Percentiles rank a stretch among this genome's conserved stretches.
phyloP scores from a whole-genome alignment of 2,888 invertebrate species.

The Synergus umbraculus region DNA sequence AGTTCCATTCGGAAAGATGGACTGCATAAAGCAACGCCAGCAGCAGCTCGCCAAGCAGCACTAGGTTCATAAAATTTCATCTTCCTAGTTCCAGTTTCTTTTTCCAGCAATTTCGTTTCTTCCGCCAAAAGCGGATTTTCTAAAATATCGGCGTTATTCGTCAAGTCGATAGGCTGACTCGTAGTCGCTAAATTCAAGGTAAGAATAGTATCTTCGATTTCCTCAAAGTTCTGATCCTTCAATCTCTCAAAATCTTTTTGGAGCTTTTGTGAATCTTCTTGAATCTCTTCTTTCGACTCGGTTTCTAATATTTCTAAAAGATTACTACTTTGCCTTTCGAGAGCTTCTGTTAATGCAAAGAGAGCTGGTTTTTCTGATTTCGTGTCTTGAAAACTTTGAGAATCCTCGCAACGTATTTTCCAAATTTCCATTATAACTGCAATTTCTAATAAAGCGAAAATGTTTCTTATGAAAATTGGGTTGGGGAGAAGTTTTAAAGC shows the following conservation, averaged over 20 bases:
- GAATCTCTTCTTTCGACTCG: neutral
- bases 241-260: constrained; percentile 14
- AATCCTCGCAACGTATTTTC: constrained; percentile 74
- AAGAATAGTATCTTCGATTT: neutral
- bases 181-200: neutral
- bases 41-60: constrained; percentile 72
- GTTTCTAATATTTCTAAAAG: constrained; percentile 21
- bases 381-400: constrained; percentile 17
- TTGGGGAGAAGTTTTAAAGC: constrained; percentile 80
- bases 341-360: neutral
- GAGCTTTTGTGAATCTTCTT: neutral
- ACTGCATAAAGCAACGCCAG: constrained; percentile 79
- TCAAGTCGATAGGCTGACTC: neutral
- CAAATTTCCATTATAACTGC: constrained; percentile 81
- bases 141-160: neutral
- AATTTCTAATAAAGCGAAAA: constrained; percentile 82
- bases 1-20: constrained; percentile 79
- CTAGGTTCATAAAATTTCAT: constrained; percentile 69
- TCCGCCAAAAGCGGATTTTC: constrained; percentile 9
- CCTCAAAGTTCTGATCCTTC: neutral
- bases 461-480: constrained; percentile 80
- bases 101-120: constrained; percentile 13
- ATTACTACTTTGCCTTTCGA: constrained; percentile 13
- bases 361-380: constrained; percentile 1
- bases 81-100: constrained; percentile 37